Percentiles rank a stretch among this genome's conserved stretches.
Evolutionary conservation across 2,113 vertebrate species (phyloP).

Genomic region (Glaucidium brasilianum): DNA sequence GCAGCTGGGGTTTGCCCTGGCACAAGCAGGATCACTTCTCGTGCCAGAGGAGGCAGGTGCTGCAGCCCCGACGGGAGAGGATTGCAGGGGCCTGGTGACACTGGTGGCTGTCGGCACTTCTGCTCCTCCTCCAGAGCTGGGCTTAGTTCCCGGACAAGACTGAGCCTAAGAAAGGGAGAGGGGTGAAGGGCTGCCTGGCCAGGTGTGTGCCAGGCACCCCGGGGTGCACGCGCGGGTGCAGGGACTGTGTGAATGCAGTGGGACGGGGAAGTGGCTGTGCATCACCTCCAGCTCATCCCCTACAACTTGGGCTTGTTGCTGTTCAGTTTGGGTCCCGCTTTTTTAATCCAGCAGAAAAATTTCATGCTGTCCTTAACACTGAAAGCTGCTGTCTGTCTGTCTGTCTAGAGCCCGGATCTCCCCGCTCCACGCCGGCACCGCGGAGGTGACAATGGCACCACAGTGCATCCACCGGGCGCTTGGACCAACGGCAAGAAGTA

Average conservation of each 20-base stretch:
- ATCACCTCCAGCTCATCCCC: background rate
- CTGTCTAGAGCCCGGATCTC: accelerated
- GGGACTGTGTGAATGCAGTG: background rate
- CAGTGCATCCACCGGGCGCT: accelerated
- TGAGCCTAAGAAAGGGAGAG: background rate
- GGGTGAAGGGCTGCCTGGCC: background rate
- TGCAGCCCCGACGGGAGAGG: background rate
- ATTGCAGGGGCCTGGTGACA: background rate
- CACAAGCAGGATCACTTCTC: background rate
- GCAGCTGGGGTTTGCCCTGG: background rate
- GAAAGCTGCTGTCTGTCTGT: background rate
- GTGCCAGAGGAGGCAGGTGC: background rate
- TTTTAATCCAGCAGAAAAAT: background rate
- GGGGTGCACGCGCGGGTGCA: accelerated
- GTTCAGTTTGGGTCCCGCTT: background rate
- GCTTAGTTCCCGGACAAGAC: background rate
- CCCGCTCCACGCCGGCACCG: accelerated
- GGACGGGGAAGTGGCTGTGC: background rate
- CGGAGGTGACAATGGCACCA: background rate
- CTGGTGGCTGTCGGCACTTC: background rate
- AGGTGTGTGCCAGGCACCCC: accelerated
- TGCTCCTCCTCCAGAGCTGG: background rate
- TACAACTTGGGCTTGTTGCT: background rate
- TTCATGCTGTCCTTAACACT: accelerated
- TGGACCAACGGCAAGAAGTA: background rate